Conservation (phyloP, 2,888 invertebrate genomes). For the Lysandra coridon region DNA sequence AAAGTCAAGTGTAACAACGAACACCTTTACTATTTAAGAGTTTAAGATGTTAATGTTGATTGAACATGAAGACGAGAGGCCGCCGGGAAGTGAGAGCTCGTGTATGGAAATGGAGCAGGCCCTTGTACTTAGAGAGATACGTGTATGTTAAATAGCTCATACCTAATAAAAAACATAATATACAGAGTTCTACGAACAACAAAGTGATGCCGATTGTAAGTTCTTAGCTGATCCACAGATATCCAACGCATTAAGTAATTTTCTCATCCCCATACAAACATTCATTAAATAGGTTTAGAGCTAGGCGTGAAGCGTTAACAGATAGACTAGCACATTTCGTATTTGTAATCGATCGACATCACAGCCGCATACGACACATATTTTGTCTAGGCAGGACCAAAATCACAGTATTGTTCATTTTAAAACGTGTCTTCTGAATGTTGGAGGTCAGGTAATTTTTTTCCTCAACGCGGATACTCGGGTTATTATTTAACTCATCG, state of each 20-base stretch:
- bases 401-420: not conserved
- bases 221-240: too few species aligned
- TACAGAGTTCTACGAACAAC: too few species aligned
- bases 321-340: not conserved
- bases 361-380: not conserved
- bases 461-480: not conserved
- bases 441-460: not conserved
- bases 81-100: not conserved
- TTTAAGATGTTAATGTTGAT: not conserved
- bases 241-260: too few species aligned
- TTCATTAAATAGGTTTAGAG: not conserved
- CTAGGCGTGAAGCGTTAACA: not conserved
- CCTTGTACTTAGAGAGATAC: not conserved
- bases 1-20: not conserved
- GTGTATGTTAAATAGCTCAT: not conserved
- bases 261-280: not conserved
- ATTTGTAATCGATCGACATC: not conserved
- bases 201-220: too few species aligned
- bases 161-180: not conserved
- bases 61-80: not conserved
- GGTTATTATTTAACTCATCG: conserved; percentile 6
- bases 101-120: conserved; percentile 11
- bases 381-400: not conserved
- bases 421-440: conserved; percentile 3
- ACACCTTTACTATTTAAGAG: not conserved